Base-by-base conservation (phyloP, 2,888 invertebrate species). In the Eupithecia insigniata region DNA sequence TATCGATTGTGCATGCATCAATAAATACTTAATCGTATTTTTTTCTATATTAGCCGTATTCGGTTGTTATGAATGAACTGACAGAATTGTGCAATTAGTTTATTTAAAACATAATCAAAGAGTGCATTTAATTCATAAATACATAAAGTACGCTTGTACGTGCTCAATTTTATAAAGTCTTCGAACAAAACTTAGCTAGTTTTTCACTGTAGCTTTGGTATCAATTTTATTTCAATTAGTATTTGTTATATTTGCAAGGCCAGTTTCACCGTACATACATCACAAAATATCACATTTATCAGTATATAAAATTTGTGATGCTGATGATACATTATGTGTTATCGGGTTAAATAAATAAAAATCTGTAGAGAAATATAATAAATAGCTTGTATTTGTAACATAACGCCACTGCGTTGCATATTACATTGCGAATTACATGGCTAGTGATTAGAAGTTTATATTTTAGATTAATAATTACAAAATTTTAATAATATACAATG, bases 391-490 rank as follows among this genome's bases (percentile, higher is more conserved):
- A 73, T 64, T 72, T 79, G 78, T 80, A 78, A 79, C 80, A 80
- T 62, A 76, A 73, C 76, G 76, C 74, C 70, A 74, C 73, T 79
- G 79, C 72, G 75, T 81, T 80, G 79, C 80, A 79, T 80, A 76
- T 55, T 73, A 77, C 84, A 87, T 90, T 87, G 90, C 92, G 90
- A 92, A 90, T 90, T 90, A 90, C 86, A 93, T 93, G 93, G 93
- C 93, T 94, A 94, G 93, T 94, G 93, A 94, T 92, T 93, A 93
- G 93, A 91, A 82, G 77, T 91, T 90, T 93, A 93, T 93, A 91
- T 89, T 83, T 89, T 92, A 92, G 90, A 81, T 80, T 79, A 76
- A 82, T 80, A 78, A 78, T 68, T 74, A 74, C 74, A 78, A 73
- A 72, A 71, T 68, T 80, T 81, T 30, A 72, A 71, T 76, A 80